Conservation (phyloP, 2,113 vertebrate genomes). For the Ploceus nigricollis region DNA sequence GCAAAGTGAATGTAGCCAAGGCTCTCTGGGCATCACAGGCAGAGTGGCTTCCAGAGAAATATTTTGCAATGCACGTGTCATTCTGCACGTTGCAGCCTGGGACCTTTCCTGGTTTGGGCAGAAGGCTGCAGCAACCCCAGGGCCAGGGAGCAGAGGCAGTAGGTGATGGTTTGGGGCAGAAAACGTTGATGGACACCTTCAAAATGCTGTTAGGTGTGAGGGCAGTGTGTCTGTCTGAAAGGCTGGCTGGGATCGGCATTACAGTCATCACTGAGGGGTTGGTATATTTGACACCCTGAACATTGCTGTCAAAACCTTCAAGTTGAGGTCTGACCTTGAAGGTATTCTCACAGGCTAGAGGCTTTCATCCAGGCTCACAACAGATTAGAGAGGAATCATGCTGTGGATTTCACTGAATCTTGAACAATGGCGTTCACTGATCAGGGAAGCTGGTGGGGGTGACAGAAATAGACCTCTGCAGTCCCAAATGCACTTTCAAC, state of each 20-base stretch:
- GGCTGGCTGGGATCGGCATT: not conserved
- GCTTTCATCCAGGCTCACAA: not conserved
- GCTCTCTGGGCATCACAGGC: not conserved
- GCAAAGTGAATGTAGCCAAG: not conserved
- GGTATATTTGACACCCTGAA: not conserved
- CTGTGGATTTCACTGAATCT: not conserved
- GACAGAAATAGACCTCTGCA: not conserved
- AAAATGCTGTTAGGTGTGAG: not conserved
- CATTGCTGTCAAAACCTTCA: not conserved
- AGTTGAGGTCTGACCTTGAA: not conserved
- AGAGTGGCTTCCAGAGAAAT: not conserved
- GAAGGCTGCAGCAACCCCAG: not conserved
- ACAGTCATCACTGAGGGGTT: not conserved
- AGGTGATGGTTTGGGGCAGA: not conserved
- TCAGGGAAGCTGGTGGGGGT: not conserved
- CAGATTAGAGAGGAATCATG: not conserved
- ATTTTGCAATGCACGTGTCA: not conserved
- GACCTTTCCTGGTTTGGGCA: not conserved
- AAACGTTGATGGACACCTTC: not conserved
- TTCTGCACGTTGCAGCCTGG: not conserved
- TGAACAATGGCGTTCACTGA: not conserved
- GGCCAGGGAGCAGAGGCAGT: not conserved
- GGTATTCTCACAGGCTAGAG: not conserved
- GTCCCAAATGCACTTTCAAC: not conserved
- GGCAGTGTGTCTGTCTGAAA: not conserved